Evolutionary conservation across 1,140 invertebrate species (phyloP).

Genomic region (Lanistes nyassanus): DNA sequence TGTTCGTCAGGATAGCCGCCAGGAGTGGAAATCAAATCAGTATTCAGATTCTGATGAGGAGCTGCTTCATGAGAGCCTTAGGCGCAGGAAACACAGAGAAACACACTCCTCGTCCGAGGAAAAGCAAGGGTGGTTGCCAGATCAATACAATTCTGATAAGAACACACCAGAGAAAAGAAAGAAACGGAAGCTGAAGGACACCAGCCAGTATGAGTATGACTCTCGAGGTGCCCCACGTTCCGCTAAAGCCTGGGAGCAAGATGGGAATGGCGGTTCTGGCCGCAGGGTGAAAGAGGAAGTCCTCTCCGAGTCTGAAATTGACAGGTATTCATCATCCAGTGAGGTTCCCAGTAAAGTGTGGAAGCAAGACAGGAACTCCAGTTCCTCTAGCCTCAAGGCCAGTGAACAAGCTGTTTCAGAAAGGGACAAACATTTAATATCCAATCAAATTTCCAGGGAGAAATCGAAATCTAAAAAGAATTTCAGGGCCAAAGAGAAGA

Average conservation of each 20-base stretch:
- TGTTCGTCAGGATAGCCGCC: background rate
- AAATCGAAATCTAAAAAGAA: slow-evolving; percentile 15
- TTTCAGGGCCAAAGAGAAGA: slow-evolving; percentile 9
- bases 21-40: background rate
- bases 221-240: background rate
- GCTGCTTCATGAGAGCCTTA: slow-evolving; percentile 11
- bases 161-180: background rate
- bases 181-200: background rate
- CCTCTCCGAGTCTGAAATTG: no score
- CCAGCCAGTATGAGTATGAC: background rate
- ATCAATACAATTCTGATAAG: background rate
- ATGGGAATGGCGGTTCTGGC: background rate
- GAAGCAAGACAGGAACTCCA: background rate
- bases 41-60: slow-evolving; percentile 25
- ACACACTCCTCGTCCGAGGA: background rate
- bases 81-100: background rate
- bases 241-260: background rate
- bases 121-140: background rate
- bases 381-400: background rate
- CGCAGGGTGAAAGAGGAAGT: no score
- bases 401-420: background rate
- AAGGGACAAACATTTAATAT: background rate
- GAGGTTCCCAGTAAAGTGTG: no score
- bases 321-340: no score
- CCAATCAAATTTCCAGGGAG: background rate